phyloP scores from a whole-genome alignment of 1,140 invertebrate species.

The Nephila pilipes region DNA sequence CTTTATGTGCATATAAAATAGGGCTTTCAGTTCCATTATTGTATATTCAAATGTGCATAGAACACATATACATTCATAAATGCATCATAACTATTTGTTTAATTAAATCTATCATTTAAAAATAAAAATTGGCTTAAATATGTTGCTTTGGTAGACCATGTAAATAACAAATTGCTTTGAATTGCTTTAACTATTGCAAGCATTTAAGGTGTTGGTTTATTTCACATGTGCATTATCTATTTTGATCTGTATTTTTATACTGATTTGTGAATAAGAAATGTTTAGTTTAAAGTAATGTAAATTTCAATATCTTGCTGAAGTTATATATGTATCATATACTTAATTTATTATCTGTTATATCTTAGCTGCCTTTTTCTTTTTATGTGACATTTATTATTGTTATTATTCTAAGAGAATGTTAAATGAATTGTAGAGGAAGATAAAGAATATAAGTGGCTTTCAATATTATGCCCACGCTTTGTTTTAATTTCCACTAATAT shows the following conservation, averaged over 20 bases:
- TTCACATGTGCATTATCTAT: not conserved
- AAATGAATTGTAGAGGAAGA: no score
- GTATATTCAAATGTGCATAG: not conserved
- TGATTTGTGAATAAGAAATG: not conserved
- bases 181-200: not conserved
- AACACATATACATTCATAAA: not conserved
- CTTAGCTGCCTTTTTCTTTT: no score
- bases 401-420: no score
- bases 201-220: slow-evolving; percentile 30
- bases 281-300: not conserved
- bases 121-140: not conserved
- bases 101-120: no score
- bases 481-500: no score
- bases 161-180: not conserved
- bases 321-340: not conserved
- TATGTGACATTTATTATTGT: no score
- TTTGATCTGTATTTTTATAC: not conserved
- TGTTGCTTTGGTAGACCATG: not conserved
- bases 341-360: not conserved
- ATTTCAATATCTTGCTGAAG: not conserved
- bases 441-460: no score
- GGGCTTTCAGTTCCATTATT: slow-evolving; percentile 31
- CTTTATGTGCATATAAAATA: slow-evolving; percentile 24
- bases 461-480: no score
- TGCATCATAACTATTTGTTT: not conserved